Evolutionary conservation across 2,888 invertebrate genomes (phyloP).

Genomic region (Congeria kusceri): DNA sequence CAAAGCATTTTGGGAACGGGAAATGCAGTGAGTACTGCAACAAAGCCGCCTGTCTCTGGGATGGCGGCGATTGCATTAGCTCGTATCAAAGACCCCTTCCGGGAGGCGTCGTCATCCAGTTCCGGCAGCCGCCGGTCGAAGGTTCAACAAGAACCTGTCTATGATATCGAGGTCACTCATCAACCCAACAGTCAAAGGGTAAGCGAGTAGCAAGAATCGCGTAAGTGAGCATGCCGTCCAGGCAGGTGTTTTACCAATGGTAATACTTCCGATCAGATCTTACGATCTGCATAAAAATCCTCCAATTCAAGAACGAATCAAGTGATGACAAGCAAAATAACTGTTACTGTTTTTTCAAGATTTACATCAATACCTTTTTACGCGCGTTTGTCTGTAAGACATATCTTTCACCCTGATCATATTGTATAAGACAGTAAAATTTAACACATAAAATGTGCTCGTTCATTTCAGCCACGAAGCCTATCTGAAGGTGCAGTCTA

Average conservation of each 20-base stretch:
- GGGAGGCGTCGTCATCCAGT: constrained; percentile 39
- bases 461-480: neutral
- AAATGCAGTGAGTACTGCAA: constrained; percentile 41
- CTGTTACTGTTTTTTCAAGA: neutral
- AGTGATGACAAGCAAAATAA: neutral
- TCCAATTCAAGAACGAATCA: neutral
- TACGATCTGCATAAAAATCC: neutral
- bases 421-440: too few species aligned
- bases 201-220: neutral
- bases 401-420: too few species aligned
- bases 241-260: neutral
- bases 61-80: constrained; percentile 45
- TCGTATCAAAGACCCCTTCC: neutral
- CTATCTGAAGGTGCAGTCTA: neutral
- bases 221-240: neutral
- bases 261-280: neutral
- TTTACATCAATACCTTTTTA: too few species aligned
- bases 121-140: neutral
- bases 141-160: constrained; percentile 9
- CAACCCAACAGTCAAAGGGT: neutral
- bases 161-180: constrained; percentile 19
- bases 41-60: constrained; percentile 41
- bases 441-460: too few species aligned
- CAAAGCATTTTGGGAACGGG: constrained; percentile 31
- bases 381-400: too few species aligned